phyloP scores from a whole-genome alignment of 1,140 invertebrate species.

The Drosophila kurseongensis region DNA sequence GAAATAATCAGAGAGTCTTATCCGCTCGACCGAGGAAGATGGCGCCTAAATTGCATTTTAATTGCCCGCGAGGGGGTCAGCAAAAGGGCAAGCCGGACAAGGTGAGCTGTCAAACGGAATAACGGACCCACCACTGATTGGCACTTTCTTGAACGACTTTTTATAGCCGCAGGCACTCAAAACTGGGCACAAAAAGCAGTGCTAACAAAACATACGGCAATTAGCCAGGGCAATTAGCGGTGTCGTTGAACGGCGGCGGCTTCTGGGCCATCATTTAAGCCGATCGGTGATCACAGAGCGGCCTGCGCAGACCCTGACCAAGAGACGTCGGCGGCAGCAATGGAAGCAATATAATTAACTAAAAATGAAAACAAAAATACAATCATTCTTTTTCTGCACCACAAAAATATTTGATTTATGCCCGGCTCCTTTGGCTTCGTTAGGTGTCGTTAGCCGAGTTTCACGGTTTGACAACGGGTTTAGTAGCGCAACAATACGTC shows the following conservation, averaged over 20 bases:
- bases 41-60: slow-evolving; percentile 66
- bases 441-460: slow-evolving; percentile 22
- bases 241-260: slow-evolving; percentile 51
- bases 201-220: slow-evolving; percentile 47
- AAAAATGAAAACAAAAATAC: slow-evolving; percentile 32
- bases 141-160: slow-evolving; percentile 74
- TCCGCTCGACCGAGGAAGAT: slow-evolving; percentile 6
- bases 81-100: slow-evolving; percentile 46
- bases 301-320: slow-evolving; percentile 57
- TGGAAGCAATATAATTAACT: slow-evolving; percentile 50
- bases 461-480: slow-evolving; percentile 38
- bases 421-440: slow-evolving; percentile 4
- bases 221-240: slow-evolving; percentile 61
- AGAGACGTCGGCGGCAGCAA: slow-evolving; percentile 21
- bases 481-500: slow-evolving; percentile 20
- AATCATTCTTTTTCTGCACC: slow-evolving; percentile 32
- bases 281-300: slow-evolving; percentile 71
- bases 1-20: neutral
- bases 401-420: slow-evolving; percentile 15
- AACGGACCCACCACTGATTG: slow-evolving; percentile 64
- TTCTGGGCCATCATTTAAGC: slow-evolving; percentile 77
- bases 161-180: slow-evolving; percentile 58
- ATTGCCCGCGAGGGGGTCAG: slow-evolving; percentile 45
- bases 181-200: slow-evolving; percentile 17
- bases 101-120: slow-evolving; percentile 58